These are phyloP conservation scores for Callithrix jacchus DNA, from an alignment of 2,113 vertebrate genomes.

Conservation along the genomic window DNA sequence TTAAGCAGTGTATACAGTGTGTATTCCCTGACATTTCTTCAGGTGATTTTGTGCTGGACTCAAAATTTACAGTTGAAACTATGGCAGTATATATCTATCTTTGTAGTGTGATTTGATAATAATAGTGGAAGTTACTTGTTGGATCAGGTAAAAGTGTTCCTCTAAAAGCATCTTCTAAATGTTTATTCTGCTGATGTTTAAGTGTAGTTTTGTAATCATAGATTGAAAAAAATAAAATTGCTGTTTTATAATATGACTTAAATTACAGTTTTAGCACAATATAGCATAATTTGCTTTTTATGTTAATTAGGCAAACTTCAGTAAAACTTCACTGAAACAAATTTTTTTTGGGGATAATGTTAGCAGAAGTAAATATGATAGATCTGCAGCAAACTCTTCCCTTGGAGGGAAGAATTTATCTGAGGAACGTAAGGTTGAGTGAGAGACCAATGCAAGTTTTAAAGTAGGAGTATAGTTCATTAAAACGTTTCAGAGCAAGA, in stretches of 20 bases:
- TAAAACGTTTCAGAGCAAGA: too few relatives aligned
- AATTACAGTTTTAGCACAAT: not conserved
- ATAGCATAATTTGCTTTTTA: not conserved
- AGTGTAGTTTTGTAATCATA: not conserved
- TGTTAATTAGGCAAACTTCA: not conserved
- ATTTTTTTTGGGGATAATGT: not conserved
- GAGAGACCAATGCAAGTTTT: too few relatives aligned
- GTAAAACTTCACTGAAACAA: not conserved
- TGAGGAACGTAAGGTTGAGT: too few relatives aligned
- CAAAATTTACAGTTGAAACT: not conserved
- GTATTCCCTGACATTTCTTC: not conserved
- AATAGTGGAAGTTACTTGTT: not conserved
- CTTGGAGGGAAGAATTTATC: too few relatives aligned
- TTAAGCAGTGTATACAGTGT: not conserved
- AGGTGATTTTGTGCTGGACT: not conserved
- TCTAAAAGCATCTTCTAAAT: not conserved
- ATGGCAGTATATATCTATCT: not conserved
- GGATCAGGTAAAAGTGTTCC: not conserved
- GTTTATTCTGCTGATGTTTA: not conserved
- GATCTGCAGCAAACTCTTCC: too few relatives aligned
- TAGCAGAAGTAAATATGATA: too few relatives aligned
- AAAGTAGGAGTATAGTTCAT: too few relatives aligned
- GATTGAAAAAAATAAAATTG: not conserved
- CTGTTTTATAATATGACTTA: not conserved
- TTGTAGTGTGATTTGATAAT: not conserved